Percentiles rank a stretch among this genome's conserved stretches.
phyloP scores from a whole-genome alignment of 2,113 vertebrate genomes.

The Pachyramphus minor region DNA sequence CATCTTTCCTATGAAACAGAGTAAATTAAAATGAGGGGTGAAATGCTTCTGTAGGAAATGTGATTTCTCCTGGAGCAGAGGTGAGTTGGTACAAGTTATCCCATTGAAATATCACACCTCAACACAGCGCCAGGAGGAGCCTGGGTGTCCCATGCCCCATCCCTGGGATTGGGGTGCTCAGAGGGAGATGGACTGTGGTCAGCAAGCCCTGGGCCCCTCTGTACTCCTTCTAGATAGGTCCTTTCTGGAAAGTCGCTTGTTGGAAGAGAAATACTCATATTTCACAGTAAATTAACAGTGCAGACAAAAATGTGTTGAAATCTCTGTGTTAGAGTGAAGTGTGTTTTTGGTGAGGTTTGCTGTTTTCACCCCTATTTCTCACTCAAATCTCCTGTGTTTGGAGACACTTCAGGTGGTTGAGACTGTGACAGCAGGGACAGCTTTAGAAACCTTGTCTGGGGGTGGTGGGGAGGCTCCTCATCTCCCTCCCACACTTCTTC shows the following conservation, averaged over 20 bases:
- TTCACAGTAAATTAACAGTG: neutral
- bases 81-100: neutral
- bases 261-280: neutral
- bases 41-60: neutral
- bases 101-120: neutral
- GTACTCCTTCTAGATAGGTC: rapidly evolving
- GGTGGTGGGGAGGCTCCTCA: neutral
- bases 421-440: neutral
- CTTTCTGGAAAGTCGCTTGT: rapidly evolving
- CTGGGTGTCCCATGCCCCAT: neutral
- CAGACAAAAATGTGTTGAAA: neutral
- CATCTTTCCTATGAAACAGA: rapidly evolving
- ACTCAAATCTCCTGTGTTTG: neutral
- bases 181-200: neutral
- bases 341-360: neutral
- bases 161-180: neutral
- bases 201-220: neutral
- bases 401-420: neutral
- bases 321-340: neutral
- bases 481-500: neutral
- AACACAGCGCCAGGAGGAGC: neutral
- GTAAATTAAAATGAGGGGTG: rapidly evolving
- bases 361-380: neutral
- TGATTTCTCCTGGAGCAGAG: neutral
- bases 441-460: neutral